These are phyloP conservation scores for Pangasius larnaudii DNA, from an alignment of 2,797 vertebrate species.

Conservation along the genomic window DNA sequence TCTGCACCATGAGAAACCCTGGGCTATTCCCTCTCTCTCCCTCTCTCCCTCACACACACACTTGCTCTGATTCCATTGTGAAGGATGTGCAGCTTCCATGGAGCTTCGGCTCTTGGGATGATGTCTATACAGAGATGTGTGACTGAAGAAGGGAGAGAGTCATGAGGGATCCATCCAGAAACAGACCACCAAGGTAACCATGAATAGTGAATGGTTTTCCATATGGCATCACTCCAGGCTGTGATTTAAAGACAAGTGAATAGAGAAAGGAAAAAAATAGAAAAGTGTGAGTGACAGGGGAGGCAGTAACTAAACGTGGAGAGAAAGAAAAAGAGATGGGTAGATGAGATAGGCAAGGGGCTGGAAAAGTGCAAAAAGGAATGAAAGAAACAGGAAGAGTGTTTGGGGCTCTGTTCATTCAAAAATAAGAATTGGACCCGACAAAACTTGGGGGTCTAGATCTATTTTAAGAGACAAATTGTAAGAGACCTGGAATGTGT, in stretches of 20 bases:
- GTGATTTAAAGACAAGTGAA: neutral
- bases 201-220: constrained; percentile 24
- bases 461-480: neutral
- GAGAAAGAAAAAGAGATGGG: constrained; percentile 1
- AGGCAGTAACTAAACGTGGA: constrained; percentile 46
- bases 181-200: constrained; percentile 10
- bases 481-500: neutral
- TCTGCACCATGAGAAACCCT: constrained; percentile 70
- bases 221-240: constrained; percentile 16
- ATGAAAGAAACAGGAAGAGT: neutral
- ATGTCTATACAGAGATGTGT: neutral
- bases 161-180: constrained; percentile 5
- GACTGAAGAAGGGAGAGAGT: neutral
- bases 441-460: neutral
- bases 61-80: neutral
- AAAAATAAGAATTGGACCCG: neutral
- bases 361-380: neutral
- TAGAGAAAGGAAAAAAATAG: neutral
- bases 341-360: constrained; percentile 14
- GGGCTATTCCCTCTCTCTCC: constrained; percentile 44
- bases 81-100: constrained; percentile 20
- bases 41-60: constrained; percentile 5
- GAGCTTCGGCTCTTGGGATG: constrained; percentile 15
- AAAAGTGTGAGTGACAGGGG: neutral
- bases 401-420: neutral